These are phyloP conservation scores for Microctonus hyperodae DNA, from an alignment of 2,888 invertebrate genomes.

Conservation along the genomic window DNA sequence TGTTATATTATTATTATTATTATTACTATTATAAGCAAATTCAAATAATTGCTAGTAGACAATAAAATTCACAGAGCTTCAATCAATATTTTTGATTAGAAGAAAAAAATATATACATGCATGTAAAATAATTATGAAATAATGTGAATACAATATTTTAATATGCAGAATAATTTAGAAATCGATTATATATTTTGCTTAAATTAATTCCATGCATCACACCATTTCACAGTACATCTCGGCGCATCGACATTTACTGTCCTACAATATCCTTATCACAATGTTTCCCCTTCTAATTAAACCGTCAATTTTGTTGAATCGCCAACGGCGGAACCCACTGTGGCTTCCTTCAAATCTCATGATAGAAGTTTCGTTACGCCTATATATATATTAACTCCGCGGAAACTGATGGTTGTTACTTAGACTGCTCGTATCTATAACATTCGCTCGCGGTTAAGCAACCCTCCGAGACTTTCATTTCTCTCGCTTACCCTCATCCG, in stretches of 20 bases:
- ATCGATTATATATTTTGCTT: not conserved
- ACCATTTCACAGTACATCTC: not conserved
- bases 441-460: slow-evolving; percentile 17
- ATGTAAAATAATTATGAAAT: not conserved
- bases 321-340: slow-evolving; percentile 32
- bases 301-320: slow-evolving; percentile 45
- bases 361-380: slow-evolving; percentile 48
- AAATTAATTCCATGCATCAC: slow-evolving; percentile 10
- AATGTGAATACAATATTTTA: not conserved
- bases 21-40: not conserved
- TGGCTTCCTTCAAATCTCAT: slow-evolving; percentile 48
- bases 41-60: not conserved
- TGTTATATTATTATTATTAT: not conserved
- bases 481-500: not conserved
- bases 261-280: slow-evolving; percentile 18
- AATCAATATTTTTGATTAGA: not conserved
- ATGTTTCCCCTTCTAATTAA: slow-evolving; percentile 45
- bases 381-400: slow-evolving; percentile 41
- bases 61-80: too few species aligned
- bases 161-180: not conserved
- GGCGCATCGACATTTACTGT: slow-evolving; percentile 13
- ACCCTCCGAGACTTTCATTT: slow-evolving; percentile 7
- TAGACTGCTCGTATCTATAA: slow-evolving; percentile 48
- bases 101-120: not conserved
- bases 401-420: slow-evolving; percentile 56